Conservation (phyloP, 2,888 invertebrate genomes). For the Linnaemya vulpina region DNA sequence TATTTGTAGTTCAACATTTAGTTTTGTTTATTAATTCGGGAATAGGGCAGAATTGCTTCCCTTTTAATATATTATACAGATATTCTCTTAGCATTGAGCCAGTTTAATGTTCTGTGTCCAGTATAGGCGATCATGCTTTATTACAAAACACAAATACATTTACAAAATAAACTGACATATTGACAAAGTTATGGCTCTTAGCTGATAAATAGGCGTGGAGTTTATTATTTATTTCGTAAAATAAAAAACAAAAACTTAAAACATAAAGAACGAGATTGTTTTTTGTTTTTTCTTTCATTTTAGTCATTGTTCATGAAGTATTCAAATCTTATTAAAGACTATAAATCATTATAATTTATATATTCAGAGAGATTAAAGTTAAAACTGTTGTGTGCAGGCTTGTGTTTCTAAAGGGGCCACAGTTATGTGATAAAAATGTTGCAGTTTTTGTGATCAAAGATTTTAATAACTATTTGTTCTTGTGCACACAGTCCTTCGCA, state of each 20-base stretch:
- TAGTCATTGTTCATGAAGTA: slow-evolving; percentile 67
- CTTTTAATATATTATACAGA: slow-evolving; percentile 13
- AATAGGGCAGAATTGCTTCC: slow-evolving; percentile 3
- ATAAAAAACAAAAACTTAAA: slow-evolving; percentile 30
- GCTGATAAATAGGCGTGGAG: slow-evolving; percentile 75
- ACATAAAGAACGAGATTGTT: slow-evolving; percentile 62
- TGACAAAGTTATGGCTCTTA: slow-evolving; percentile 76
- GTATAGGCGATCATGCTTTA: slow-evolving; percentile 51
- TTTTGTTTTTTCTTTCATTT: slow-evolving; percentile 53
- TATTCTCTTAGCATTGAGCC: slow-evolving; percentile 42
- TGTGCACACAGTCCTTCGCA: too few relatives aligned
- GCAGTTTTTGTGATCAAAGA: too few relatives aligned
- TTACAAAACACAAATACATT: slow-evolving; percentile 47
- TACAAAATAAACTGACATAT: slow-evolving; percentile 73
- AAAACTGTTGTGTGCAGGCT: neutral
- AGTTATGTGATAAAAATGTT: neutral
- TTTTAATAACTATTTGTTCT: too few relatives aligned
- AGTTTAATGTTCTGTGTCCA: slow-evolving; percentile 16
- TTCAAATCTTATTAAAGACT: slow-evolving; percentile 65
- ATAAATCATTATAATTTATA: slow-evolving; percentile 71
- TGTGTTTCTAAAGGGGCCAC: neutral
- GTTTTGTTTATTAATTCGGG: neutral
- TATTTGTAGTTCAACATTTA: neutral
- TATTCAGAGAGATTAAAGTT: slow-evolving; percentile 36
- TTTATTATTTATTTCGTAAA: slow-evolving; percentile 68